These are phyloP conservation scores for Myiozetetes cayanensis DNA, from an alignment of 2,113 vertebrate genomes.

Conservation along the genomic window DNA sequence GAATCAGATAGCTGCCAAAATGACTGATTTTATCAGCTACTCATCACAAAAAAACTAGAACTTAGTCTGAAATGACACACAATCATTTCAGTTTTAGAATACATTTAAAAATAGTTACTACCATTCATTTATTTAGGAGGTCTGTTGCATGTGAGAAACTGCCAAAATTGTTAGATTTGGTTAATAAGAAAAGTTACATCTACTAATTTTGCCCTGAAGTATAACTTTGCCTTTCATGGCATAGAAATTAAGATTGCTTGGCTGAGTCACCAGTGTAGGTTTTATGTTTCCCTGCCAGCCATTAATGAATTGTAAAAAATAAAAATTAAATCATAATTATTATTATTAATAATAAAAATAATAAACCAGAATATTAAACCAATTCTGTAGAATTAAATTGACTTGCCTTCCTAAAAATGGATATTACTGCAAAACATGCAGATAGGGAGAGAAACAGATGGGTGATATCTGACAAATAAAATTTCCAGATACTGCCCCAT, in stretches of 20 bases:
- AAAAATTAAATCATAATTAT: constrained; percentile 39
- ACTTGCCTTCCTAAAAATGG: constrained; percentile 70
- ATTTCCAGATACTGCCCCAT: constrained; percentile 75
- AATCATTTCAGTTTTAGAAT: constrained; percentile 41
- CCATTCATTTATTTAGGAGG: constrained; percentile 59
- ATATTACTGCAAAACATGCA: constrained; percentile 65
- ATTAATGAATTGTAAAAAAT: constrained; percentile 62
- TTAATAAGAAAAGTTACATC: constrained; percentile 64
- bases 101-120: constrained; percentile 44
- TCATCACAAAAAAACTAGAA: constrained; percentile 32
- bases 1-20: constrained; percentile 34
- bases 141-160: constrained; percentile 52
- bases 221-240: constrained; percentile 49
- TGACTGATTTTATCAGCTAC: constrained; percentile 45
- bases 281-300: constrained; percentile 62
- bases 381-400: constrained; percentile 59
- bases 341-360: not conserved
- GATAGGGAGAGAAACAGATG: constrained; percentile 71
- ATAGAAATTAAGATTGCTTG: constrained; percentile 31
- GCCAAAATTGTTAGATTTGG: constrained; percentile 52
- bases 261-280: constrained; percentile 53
- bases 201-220: constrained; percentile 63
- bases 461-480: constrained; percentile 69
- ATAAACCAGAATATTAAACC: constrained; percentile 56
- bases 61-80: constrained; percentile 11